Evolutionary conservation across 2,888 invertebrate genomes (phyloP), one percentile per base, ranked within the genome.

Genomic region (Ceriagrion tenellum): DNA sequence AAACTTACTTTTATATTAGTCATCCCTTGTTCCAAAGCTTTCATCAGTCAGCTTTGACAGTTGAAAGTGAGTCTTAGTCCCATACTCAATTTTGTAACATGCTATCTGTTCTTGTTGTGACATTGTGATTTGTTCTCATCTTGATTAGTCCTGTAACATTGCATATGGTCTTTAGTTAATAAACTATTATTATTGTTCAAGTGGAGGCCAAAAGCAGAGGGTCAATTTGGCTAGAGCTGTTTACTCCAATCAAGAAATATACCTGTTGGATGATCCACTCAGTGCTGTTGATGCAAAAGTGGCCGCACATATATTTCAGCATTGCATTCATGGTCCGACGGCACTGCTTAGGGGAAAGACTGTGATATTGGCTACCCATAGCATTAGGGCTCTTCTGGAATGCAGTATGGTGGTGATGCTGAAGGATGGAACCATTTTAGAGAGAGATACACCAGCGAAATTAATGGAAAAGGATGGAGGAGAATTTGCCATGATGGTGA

Each of bases 371-470:
- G 93, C 69, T 12, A 69, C 93, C 40, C 93, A 93, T 18, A 93
- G 47, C 23, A 69, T 69, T 56, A 93, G 35, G 97, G 97, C 97
- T 96, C 96, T 97, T 55, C 96, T 96, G 95, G 96, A 97, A 95
- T 97, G 97, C 96, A 97, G 97, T 96, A 96, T 96, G 91, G 97
- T 97, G 13, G 95, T 97, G 56, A 97, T 97, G 95, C 96, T 97
- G 96, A 97, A 97, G 95, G 97, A 97, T 95, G 97, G 97, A 8
- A 95, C 96, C 90, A 96, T 97, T 16, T 96, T 96, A 23, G 97
- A 97, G 95, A 96, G 96, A 95, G 97, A 97, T 3, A 96, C 96
- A 20, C 97, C 97, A 96, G 96, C 96, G 10, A 96, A 96, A 30
- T 96, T 97, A 74, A 96, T 97, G 96, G 96, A 96, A 3, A 95